Evolutionary conservation across 2,797 vertebrate genomes (phyloP).

Genomic region (Aeoliscus strigatus): DNA sequence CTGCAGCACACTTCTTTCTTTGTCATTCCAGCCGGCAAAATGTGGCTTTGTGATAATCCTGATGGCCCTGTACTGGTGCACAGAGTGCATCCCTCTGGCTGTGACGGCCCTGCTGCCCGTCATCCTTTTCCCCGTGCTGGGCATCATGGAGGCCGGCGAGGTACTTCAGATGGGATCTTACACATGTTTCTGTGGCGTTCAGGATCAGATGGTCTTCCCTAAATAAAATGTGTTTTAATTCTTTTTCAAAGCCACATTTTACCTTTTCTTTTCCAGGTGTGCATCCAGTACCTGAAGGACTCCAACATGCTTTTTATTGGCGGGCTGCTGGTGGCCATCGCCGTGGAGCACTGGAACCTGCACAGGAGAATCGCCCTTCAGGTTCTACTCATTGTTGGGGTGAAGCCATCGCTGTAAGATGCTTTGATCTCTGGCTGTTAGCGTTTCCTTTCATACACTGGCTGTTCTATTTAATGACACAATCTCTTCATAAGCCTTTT

Average conservation of each 20-base stretch:
- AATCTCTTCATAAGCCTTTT: background rate
- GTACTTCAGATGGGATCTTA: constrained; percentile 7
- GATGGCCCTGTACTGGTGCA: constrained; percentile 92
- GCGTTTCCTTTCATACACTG: too few species aligned
- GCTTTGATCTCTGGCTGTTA: background rate
- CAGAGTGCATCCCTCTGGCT: constrained; percentile 86
- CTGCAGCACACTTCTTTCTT: background rate
- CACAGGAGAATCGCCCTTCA: constrained; percentile 83
- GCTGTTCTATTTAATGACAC: background rate
- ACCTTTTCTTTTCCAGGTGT: constrained; percentile 67
- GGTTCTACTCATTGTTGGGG: constrained; percentile 79
- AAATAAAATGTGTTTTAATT: too few species aligned
- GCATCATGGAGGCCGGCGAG: constrained; percentile 74
- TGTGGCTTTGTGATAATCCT: constrained; percentile 82
- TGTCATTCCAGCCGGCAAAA: constrained; percentile 71
- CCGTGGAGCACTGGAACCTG: constrained; percentile 83
- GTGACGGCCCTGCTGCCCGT: constrained; percentile 86
- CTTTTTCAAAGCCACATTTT: background rate
- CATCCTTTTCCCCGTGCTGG: constrained; percentile 88
- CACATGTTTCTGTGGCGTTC: too few species aligned
- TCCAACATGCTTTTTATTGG: constrained; percentile 86
- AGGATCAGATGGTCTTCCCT: too few species aligned
- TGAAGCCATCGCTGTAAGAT: constrained; percentile 85
- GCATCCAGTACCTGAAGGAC: constrained; percentile 82
- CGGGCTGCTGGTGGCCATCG: constrained; percentile 82